Conservation (phyloP, 1,140 invertebrate species). For the Galendromus occidentalis region DNA sequence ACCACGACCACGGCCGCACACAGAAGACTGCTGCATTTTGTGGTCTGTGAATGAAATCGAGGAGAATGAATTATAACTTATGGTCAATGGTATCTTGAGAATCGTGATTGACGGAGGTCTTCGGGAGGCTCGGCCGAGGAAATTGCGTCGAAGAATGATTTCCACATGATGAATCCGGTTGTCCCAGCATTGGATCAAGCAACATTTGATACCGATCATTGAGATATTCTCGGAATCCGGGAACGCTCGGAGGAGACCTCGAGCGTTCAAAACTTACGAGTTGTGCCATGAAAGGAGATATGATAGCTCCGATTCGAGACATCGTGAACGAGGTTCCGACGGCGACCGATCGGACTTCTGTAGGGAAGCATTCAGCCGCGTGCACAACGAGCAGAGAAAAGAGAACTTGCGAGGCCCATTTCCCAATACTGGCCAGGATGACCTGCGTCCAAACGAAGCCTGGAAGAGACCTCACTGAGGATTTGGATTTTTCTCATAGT, state of each 20-base stretch:
- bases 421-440: background rate
- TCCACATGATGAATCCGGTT: too few relatives aligned
- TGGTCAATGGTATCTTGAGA: too few relatives aligned
- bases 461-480: background rate
- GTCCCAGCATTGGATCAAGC: too few relatives aligned
- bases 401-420: slow-evolving; percentile 8
- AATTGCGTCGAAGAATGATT: too few relatives aligned
- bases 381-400: background rate
- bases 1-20: background rate
- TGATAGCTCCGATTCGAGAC: background rate
- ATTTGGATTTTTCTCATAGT: too few relatives aligned
- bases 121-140: too few relatives aligned
- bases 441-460: background rate
- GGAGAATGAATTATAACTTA: too few relatives aligned
- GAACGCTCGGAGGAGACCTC: too few relatives aligned
- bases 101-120: too few relatives aligned
- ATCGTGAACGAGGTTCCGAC: background rate
- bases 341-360: background rate
- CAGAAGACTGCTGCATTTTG: background rate
- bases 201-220: too few relatives aligned
- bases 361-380: background rate
- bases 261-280: background rate
- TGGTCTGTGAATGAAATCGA: too few relatives aligned
- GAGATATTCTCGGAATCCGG: too few relatives aligned
- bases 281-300: background rate